Conservation (phyloP, 2,888 invertebrate genomes). For the Platycheirus albimanus region DNA sequence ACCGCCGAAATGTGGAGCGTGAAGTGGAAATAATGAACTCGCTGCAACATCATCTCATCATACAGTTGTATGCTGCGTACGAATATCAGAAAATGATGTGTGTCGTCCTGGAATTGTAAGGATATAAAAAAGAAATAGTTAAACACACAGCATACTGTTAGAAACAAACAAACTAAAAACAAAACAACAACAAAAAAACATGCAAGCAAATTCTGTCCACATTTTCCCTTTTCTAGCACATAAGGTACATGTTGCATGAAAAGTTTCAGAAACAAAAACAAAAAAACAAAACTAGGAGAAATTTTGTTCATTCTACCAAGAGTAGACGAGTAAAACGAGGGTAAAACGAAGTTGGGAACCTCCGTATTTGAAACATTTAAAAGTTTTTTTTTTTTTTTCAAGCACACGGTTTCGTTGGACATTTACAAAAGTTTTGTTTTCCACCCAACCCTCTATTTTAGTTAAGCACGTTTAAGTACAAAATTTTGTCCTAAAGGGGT, state of each 20-base stretch:
- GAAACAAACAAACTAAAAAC: conserved; percentile 13
- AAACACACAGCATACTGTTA: conserved; percentile 13
- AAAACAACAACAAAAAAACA: conserved; percentile 23
- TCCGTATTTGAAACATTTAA: conserved; percentile 19
- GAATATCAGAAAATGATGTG: conserved; percentile 97
- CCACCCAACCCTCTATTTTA: neutral
- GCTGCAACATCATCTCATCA: conserved; percentile 96
- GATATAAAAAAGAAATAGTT: conserved; percentile 51
- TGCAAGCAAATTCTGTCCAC: conserved; percentile 34
- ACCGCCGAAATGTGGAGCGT: conserved; percentile 94
- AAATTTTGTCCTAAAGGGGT: conserved; percentile 23
- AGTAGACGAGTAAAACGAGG: neutral
- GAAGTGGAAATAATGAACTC: conserved; percentile 98
- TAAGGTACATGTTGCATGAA: conserved; percentile 55
- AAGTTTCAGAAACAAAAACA: no score
- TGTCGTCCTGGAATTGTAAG: conserved; percentile 98
- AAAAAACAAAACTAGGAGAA: conserved; percentile 24
- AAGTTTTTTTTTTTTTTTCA: conserved; percentile 29
- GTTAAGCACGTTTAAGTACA: conserved; percentile 7
- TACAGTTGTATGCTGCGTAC: conserved; percentile 98
- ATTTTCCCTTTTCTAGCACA: conserved; percentile 35
- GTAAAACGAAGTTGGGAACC: conserved; percentile 37
- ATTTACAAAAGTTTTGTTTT: conserved; percentile 41
- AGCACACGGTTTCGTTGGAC: conserved; percentile 51
- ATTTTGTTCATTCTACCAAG: conserved; percentile 38